Base-by-base conservation (phyloP, 2,797 vertebrate species). In the Garrulus glandarius region DNA sequence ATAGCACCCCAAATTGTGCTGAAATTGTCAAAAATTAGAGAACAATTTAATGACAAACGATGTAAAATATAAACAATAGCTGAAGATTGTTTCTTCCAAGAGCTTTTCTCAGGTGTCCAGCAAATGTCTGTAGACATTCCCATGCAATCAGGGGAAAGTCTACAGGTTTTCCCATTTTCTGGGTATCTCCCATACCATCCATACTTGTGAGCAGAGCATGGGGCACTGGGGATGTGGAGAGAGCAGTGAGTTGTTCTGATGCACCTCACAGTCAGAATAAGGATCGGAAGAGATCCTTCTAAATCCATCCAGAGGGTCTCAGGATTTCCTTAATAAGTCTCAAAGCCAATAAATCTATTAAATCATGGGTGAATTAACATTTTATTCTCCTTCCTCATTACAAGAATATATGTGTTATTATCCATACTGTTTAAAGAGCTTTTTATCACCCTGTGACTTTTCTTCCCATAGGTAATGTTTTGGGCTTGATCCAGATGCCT, bases 381-480 rank as follows among this genome's bases (percentile, higher is more conserved):
- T 93, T 97, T 84, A 92, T 97, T 97, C 94, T 96, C 92, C 94
- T 95, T 94, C 55, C 56, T 93, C 84, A 46, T 97, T 97, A 94
- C 46, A 90, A 88, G 79, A 95, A 94, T 95, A 64, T 97, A 93
- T 50, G n/a, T 91, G 78, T 96, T 96, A 95, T 92, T 95, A 92
- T 84, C 75, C 68, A 82, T 65, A 44, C 43, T 37, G 46, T 92
- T 95, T 93, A 92, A 96, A 95, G 83, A 89, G 64, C 18, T 79
- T 92, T 95, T 96, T 90, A 55, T 23, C 44, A 50, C 61, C 44
- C 55, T 56, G 3, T 79, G n/a, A 65, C 27, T 79, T 86, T 80
- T 82, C 70, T 70, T 55, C 37, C 24, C 26, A 79, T 87, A 43
- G 7, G 67, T 93, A 72, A 72, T 72, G 18, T 86, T 96, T 84